Evolutionary conservation across 2,113 vertebrate genomes (phyloP).

Genomic region (Calonectris borealis): DNA sequence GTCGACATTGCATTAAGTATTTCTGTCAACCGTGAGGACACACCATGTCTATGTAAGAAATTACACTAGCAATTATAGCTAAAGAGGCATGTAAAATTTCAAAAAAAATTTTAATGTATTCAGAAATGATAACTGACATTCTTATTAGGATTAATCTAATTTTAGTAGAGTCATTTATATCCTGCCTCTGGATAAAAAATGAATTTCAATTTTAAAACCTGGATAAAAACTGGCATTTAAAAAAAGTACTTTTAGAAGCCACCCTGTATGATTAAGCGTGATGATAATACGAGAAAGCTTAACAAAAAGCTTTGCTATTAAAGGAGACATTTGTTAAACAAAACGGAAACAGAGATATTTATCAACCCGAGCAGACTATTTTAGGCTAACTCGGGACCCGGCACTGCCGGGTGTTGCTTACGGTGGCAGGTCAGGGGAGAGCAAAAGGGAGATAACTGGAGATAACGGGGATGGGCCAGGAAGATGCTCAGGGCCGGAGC

Average conservation of each 20-base stretch:
- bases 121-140: constrained; percentile 64
- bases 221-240: constrained; percentile 37
- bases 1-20: constrained; percentile 44
- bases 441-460: neutral
- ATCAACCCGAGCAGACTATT: neutral
- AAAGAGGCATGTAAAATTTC: constrained; percentile 60
- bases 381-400: neutral
- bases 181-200: constrained; percentile 60
- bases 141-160: constrained; percentile 70
- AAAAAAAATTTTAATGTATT: constrained; percentile 36
- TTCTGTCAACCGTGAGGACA: constrained; percentile 63
- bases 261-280: neutral
- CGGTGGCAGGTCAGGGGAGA: accelerated
- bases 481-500: neutral
- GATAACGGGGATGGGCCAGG: neutral
- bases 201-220: constrained; percentile 64
- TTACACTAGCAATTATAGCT: constrained; percentile 66
- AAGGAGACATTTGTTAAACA: constrained; percentile 40
- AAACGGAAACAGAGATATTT: neutral
- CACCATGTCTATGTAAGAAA: constrained; percentile 55
- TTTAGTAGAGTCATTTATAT: constrained; percentile 68
- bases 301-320: neutral
- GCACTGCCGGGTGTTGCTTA: neutral
- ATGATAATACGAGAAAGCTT: neutral
- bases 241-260: constrained; percentile 48